Evolutionary conservation across 2,888 invertebrate genomes (phyloP), one percentile per base, ranked within the genome.

Genomic region (Pycnomerus fuliginosus): DNA sequence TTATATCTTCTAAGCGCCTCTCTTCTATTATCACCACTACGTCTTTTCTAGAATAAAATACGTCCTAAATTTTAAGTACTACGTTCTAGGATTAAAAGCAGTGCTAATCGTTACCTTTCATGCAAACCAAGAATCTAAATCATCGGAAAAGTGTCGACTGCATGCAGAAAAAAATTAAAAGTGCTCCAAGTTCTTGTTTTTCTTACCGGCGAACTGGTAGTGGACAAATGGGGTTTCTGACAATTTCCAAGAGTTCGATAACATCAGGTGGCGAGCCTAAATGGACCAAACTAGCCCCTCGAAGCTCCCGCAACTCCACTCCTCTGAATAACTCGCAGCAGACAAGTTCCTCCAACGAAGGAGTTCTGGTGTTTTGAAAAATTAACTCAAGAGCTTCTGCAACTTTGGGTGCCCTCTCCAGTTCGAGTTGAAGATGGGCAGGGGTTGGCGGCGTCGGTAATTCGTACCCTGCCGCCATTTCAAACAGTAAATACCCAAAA

Each of bases 401-500:
- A 34, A 90, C 86, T 74, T 87, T 84, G 36, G 90, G 86, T 71
- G 80, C 82, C 62, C 79, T 75, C 58, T 82, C 80, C 56, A 87
- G 72, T 69, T 86, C 82, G 71, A 84, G 72, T 69, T 81, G 68
- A 68, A 88, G 75, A 64, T 92, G 82, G 52, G 83, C 83, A 2
- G 85, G 80, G 53, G 86, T 80, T 33, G 88, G 87, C 35, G 90
- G 82, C 24, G 85, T 77, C 56, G 85, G 82, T 51, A 92, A 73
- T 64, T 91, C 89, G 55, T 85, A 83, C 23, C 90, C 94, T 11
- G 90, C 85, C 60, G 90, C 85, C 93, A 94, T 94, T 75, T 94
- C 94, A 70, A 88, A 93, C 42, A 95, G 75, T 62, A 94, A 80
- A 69, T 89, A 87, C 16, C 91, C 92, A 58, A 93, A 85, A 60